Percentiles rank a stretch among this genome's conserved stretches.
Evolutionary conservation across 2,888 invertebrate species (phyloP).

Genomic region (Scelioninae gen. 1): DNA sequence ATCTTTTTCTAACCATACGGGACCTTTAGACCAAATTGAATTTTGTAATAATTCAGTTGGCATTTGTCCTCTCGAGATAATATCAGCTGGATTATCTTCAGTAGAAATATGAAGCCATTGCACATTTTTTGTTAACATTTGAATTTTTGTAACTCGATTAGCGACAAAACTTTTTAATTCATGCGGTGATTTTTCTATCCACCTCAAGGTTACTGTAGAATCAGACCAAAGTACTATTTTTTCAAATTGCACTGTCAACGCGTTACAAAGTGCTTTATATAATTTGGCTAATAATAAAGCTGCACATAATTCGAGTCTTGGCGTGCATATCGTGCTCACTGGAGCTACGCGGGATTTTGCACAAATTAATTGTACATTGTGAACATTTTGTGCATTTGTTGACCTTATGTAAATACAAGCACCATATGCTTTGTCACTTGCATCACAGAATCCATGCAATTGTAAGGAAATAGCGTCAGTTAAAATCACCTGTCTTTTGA

Average conservation of each 20-base stretch:
- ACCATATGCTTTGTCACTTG: no score
- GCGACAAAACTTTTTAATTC: background rate
- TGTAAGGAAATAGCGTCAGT: no score
- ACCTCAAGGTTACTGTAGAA: background rate
- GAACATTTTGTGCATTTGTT: no score
- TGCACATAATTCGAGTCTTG: no score
- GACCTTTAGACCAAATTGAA: background rate
- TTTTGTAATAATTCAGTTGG: background rate
- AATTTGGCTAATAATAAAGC: no score
- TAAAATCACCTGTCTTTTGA: no score
- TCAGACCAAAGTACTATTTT: background rate
- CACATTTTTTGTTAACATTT: background rate
- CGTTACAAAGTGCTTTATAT: no score
- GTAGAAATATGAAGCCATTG: slow-evolving; percentile 4
- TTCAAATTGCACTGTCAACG: background rate
- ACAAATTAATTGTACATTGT: no score
- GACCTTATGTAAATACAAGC: no score
- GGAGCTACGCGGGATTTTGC: no score
- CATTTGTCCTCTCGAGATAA: background rate
- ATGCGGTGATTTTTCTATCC: slow-evolving; percentile 4
- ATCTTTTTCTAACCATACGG: background rate
- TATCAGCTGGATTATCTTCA: background rate
- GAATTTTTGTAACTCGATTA: slow-evolving; percentile 3
- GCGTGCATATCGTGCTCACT: no score
- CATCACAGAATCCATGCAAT: no score